These are phyloP conservation scores for Pachliopta kotzebuea DNA, from an alignment of 2,888 invertebrate species.

Conservation along the genomic window DNA sequence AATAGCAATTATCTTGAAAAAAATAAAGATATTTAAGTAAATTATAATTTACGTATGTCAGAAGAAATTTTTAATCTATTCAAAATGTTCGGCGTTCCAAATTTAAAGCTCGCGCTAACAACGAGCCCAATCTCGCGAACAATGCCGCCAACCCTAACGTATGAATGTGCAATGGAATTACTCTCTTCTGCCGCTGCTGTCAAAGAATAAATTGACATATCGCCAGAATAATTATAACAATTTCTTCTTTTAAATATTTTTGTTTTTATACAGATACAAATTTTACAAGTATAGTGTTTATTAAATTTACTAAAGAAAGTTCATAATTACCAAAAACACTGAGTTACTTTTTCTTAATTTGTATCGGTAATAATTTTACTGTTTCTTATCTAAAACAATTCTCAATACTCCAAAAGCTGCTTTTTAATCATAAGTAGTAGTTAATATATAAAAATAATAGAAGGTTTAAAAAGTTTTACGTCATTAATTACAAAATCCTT, in stretches of 20 bases:
- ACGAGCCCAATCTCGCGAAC: conserved; percentile 47
- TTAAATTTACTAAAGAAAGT: no score
- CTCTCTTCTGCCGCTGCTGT: conserved; percentile 19
- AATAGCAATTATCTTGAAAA: no score
- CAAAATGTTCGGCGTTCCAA: conserved; percentile 47
- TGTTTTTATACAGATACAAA: not conserved
- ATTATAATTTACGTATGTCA: not conserved
- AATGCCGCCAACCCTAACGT: conserved; percentile 48
- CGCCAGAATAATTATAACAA: not conserved
- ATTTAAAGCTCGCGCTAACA: conserved; percentile 52
- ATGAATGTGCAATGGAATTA: conserved; percentile 31
- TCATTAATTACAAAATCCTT: no score
- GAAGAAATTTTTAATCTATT: conserved; percentile 40
- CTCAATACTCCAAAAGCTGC: no score
- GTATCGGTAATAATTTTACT: no score
- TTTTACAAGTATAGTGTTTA: no score
- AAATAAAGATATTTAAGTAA: not conserved
- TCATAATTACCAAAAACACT: no score
- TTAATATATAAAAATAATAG: no score
- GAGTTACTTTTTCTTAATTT: no score
- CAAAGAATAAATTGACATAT: conserved; percentile 12
- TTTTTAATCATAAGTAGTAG: no score
- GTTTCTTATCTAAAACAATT: no score
- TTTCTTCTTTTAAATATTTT: not conserved
- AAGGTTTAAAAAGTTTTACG: no score